phyloP scores from a whole-genome alignment of 2,797 vertebrate species.

The Percopsis omiscomaycus region DNA sequence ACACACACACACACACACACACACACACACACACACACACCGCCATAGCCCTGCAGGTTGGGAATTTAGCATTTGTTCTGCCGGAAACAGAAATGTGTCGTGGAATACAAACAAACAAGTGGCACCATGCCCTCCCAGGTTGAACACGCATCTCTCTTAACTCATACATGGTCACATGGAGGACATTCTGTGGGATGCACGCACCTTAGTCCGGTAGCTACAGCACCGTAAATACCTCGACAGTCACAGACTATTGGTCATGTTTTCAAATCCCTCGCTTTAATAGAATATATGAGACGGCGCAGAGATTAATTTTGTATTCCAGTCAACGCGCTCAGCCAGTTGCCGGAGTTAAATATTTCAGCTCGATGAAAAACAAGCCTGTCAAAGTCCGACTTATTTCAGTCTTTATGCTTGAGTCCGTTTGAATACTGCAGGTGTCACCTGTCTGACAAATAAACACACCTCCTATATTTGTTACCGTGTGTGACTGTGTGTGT shows the following conservation, averaged over 20 bases:
- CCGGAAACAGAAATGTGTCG: conserved; percentile 17
- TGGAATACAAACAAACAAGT: conserved; percentile 12
- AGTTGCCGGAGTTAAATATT: conserved; percentile 48
- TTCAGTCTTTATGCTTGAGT: conserved; percentile 35
- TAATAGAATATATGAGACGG: conserved; percentile 33
- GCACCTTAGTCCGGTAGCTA: no score
- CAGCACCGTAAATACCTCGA: no score
- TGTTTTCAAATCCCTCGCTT: conserved; percentile 21
- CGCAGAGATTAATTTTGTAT: conserved; percentile 41
- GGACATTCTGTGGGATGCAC: no score
- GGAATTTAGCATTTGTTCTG: conserved; percentile 45
- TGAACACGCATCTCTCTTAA: not conserved
- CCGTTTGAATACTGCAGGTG: conserved; percentile 46
- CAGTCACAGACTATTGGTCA: conserved; percentile 10
- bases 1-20: not conserved
- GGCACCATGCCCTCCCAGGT: conserved; percentile 10
- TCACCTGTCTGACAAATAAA: conserved; percentile 47
- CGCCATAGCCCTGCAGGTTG: conserved; percentile 33
- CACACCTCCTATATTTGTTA: conserved; percentile 29
- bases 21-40: not conserved
- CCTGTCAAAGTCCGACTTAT: conserved; percentile 54
- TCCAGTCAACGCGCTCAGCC: conserved; percentile 29
- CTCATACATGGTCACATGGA: conserved; percentile 3
- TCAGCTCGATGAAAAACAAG: conserved; percentile 46
- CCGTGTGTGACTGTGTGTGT: not conserved